Conservation (phyloP, 2,113 vertebrate genomes). For the Otolemur garnettii region DNA sequence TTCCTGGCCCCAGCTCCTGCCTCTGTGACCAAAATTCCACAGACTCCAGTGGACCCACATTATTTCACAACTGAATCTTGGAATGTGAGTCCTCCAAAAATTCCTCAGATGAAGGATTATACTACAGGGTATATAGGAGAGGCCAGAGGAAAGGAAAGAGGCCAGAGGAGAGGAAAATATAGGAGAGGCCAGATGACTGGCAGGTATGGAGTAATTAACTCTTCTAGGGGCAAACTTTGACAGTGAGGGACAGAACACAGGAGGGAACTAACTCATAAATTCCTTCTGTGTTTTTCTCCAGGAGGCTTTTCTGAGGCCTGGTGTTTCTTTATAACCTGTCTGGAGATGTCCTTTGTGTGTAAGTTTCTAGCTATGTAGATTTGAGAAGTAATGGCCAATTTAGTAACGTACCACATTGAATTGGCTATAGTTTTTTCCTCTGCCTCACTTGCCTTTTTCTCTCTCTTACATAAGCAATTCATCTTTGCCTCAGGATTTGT, state of each 20-base stretch:
- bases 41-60: not conserved
- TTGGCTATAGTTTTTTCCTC: not conserved
- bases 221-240: not conserved
- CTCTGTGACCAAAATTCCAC: not conserved
- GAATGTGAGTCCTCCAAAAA: not conserved
- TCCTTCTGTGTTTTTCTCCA: not conserved
- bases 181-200: not conserved
- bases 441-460: not conserved
- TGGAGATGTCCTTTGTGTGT: not conserved
- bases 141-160: too few relatives aligned
- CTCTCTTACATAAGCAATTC: not conserved
- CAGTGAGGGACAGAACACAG: not conserved
- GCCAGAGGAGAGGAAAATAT: too few relatives aligned
- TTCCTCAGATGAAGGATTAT: not conserved
- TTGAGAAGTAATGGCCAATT: not conserved
- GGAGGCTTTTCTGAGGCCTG: not conserved
- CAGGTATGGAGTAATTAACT: not conserved
- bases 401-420: not conserved
- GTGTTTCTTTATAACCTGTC: not conserved
- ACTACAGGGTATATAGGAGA: not conserved
- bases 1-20: not conserved
- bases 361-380: not conserved
- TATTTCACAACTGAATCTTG: constrained; percentile 22
- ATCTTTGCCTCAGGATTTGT: constrained; percentile 17
- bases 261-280: not conserved